Percentiles rank a stretch among this genome's conserved stretches.
Conservation (phyloP, 2,888 invertebrate species). For the Leucania comma region DNA sequence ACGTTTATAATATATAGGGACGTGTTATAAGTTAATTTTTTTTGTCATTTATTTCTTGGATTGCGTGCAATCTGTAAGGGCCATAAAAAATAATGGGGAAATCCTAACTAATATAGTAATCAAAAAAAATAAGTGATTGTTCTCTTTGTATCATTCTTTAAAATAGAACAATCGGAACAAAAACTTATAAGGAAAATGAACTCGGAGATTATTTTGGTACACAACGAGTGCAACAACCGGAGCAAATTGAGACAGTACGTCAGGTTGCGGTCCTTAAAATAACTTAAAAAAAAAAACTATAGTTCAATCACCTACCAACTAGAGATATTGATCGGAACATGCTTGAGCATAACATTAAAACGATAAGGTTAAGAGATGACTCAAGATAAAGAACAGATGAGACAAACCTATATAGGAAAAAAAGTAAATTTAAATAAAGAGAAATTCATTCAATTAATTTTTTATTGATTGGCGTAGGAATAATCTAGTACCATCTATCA, state of each 20-base stretch:
- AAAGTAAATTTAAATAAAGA: neutral
- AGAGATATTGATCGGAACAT: neutral
- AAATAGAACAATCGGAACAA: slow-evolving; percentile 12
- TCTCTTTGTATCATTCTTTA: neutral
- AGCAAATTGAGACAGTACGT: slow-evolving; percentile 31
- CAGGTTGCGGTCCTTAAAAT: slow-evolving; percentile 26
- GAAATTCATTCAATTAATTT: too few relatives aligned
- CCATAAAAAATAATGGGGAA: neutral
- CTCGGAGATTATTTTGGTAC: slow-evolving; percentile 37
- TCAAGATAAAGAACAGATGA: neutral
- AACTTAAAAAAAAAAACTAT: slow-evolving; percentile 26
- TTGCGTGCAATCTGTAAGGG: neutral
- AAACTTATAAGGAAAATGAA: slow-evolving; percentile 36
- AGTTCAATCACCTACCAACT: slow-evolving; percentile 29
- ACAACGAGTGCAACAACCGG: slow-evolving; percentile 43
- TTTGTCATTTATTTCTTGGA: neutral
- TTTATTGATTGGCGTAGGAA: neutral
- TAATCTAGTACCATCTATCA: neutral
- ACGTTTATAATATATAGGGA: too few relatives aligned
- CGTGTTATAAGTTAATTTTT: neutral
- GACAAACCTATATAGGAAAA: neutral
- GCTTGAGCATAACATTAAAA: neutral
- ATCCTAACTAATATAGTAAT: neutral
- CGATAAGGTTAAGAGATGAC: neutral
- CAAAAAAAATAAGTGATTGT: neutral